Evolutionary conservation across 2,888 invertebrate species (phyloP), one percentile per base, ranked within the genome.

Genomic region (Idaea biselata): DNA sequence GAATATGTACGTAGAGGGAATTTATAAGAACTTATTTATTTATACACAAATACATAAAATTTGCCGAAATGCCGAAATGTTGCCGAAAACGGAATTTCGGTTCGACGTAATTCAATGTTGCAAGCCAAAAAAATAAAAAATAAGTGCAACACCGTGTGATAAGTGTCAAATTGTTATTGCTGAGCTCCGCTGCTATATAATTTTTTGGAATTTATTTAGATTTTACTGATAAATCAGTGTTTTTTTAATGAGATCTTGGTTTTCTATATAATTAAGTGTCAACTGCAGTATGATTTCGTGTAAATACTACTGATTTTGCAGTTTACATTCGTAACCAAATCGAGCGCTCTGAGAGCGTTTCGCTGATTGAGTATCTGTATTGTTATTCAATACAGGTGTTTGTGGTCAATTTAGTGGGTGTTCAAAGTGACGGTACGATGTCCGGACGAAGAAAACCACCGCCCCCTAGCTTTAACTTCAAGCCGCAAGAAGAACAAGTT

Each of bases 381-480:
- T 66, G 65, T 73, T 71, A 16, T 67, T 65, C 68, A 64, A 61
- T 63, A 56, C 68, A 61, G 31, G 17, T 16, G 64, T 63, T 65
- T 63, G 58, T 1, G n/a, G 58, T 58, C 58, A 59, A 56, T 16
- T 59, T 59, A 62, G 18, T 55, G 55, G 60, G 60, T 63, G 68
- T 58, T 60, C 60, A 66, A 62, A 68, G 67, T 68, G 63, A 63
- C 61, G 63, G 68, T 63, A 71, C 73, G 63, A 91, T 91, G 91
- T 88, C 91, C 64, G 82, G 81, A 67, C 79, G 84, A 72, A 88
- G 81, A 78, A 88, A 87, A 78, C 82, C 78, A 60, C 83, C 82
- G 63, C 84, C 83, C 16, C 84, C 86, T 55, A 82, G 86, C 58
- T 86, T 91, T 61, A 84, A 76, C 68, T 84, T 91, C 60, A 82